Conservation (phyloP, 2,797 vertebrate genomes). For the Acanthornis magna region DNA sequence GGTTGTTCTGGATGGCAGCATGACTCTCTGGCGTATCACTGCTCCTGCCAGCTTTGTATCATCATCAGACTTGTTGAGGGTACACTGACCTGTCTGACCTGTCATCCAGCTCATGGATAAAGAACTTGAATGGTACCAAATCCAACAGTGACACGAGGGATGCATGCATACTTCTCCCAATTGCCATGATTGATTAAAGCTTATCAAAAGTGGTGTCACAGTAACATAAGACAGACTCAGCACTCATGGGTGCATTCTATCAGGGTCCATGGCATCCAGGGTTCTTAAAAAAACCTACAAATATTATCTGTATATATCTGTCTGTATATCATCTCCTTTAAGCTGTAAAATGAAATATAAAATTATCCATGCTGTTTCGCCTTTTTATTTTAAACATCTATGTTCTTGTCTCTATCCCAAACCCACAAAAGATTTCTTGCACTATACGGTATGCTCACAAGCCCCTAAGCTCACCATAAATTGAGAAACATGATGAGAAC, state of each 20-base stretch:
- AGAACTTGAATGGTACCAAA: not conserved
- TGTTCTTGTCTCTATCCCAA: not conserved
- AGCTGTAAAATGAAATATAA: not conserved
- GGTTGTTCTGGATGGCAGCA: not conserved
- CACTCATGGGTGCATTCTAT: not conserved
- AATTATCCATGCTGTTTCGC: not conserved
- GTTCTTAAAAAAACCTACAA: not conserved
- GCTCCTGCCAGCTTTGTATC: not conserved
- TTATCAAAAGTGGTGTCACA: not conserved
- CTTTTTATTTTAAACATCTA: not conserved
- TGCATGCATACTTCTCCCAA: not conserved
- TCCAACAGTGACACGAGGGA: not conserved
- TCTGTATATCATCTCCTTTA: not conserved
- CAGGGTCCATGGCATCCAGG: not conserved
- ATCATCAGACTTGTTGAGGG: not conserved
- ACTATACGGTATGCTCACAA: not conserved
- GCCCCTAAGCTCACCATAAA: not conserved
- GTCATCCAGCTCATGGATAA: not conserved
- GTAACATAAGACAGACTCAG: not conserved
- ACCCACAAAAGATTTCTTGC: not conserved
- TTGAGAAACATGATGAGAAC: not conserved
- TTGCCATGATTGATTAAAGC: not conserved
- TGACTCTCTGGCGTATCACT: not conserved
- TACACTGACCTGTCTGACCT: not conserved
- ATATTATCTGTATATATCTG: not conserved